Conservation (phyloP, 2,888 invertebrate genomes). For the Brenthis daphne region DNA sequence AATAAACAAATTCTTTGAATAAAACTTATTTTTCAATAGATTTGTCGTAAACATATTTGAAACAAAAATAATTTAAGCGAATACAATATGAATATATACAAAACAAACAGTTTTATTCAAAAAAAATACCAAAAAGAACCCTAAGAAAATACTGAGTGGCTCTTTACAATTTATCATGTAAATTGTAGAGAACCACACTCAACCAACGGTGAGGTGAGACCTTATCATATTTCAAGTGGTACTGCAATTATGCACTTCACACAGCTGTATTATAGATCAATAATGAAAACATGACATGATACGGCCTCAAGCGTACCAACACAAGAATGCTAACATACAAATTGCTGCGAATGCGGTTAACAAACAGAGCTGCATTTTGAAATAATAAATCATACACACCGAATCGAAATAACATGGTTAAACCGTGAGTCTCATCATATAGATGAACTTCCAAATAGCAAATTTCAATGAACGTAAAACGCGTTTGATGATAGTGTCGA, state of each 20-base stretch:
- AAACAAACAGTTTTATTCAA: constrained; percentile 11
- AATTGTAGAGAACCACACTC: background rate
- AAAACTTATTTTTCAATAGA: constrained; percentile 6
- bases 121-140: background rate
- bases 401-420: background rate
- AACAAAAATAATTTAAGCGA: background rate
- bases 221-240: constrained; percentile 16
- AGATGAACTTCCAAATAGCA: background rate
- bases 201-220: constrained; percentile 15
- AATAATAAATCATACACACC: background rate
- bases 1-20: no score
- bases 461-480: background rate
- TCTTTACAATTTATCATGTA: constrained; percentile 7
- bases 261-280: background rate
- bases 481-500: background rate
- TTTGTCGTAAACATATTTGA: background rate
- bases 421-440: no score
- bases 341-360: constrained; percentile 23
- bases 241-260: background rate
- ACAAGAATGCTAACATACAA: constrained; percentile 1
- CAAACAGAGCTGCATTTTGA: constrained; percentile 31
- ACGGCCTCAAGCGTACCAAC: constrained; percentile 14
- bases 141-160: background rate
- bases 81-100: background rate
- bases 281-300: constrained; percentile 18